These are phyloP conservation scores for Rhodophaea formosa DNA, from an alignment of 2,888 invertebrate genomes.

Conservation along the genomic window DNA sequence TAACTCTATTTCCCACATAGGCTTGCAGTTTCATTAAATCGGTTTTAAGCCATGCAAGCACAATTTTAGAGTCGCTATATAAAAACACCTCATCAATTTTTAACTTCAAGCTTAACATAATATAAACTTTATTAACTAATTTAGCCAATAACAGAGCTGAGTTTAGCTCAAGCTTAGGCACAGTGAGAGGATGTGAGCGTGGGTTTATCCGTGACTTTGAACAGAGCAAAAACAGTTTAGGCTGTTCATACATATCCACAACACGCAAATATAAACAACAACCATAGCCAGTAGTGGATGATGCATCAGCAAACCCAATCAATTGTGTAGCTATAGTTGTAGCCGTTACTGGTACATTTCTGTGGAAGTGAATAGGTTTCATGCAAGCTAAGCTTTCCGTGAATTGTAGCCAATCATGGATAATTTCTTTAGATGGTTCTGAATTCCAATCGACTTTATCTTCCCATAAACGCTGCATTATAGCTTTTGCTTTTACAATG, in stretches of 20 bases:
- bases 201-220: constrained; percentile 23
- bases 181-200: constrained; percentile 7
- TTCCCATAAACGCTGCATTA: not conserved
- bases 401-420: not conserved
- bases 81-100: constrained; percentile 14
- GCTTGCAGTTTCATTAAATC: constrained; percentile 17
- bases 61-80: constrained; percentile 23
- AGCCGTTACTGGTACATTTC: not conserved
- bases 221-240: constrained; percentile 16
- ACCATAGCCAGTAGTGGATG: constrained; percentile 12
- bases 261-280: constrained; percentile 20
- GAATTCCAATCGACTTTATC: not conserved
- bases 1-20: constrained; percentile 22
- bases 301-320: not conserved
- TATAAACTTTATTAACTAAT: constrained; percentile 5
- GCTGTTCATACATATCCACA: not conserved
- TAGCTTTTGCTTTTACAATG: not conserved
- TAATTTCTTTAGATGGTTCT: not conserved
- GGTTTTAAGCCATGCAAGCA: constrained; percentile 20
- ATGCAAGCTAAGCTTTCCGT: not conserved
- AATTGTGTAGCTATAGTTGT: constrained; percentile 18
- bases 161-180: constrained; percentile 22
- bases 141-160: constrained; percentile 17
- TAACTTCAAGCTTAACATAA: constrained; percentile 5
- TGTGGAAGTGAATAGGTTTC: not conserved